Percentiles rank a stretch among this genome's conserved stretches.
Evolutionary conservation across 2,797 vertebrate species (phyloP).

Genomic region (Sardinella longiceps): DNA sequence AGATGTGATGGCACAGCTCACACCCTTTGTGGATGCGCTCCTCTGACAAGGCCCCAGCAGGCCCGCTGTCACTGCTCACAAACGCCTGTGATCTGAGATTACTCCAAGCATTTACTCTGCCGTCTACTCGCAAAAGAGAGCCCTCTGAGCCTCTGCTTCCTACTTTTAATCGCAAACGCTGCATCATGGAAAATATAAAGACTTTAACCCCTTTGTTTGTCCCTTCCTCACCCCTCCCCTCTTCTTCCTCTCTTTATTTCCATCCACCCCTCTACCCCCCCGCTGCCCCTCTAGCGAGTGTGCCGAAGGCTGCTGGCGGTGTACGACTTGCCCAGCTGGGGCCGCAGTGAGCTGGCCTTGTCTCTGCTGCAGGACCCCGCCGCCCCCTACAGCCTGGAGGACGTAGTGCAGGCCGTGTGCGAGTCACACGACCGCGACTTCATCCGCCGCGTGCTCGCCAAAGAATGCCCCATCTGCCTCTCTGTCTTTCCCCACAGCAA

Average conservation of each 20-base stretch:
- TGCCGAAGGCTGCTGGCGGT: conserved; percentile 84
- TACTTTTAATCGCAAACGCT: neutral
- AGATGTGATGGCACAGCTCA: neutral
- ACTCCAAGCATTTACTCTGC: neutral
- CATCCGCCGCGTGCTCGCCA: conserved; percentile 83
- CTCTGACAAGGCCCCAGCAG: neutral
- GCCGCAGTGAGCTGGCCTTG: conserved; percentile 86
- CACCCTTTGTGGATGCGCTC: neutral
- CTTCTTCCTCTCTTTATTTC: neutral
- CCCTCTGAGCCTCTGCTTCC: neutral
- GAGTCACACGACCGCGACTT: conserved; percentile 88
- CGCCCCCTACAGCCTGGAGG: conserved; percentile 81
- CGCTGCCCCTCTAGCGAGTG: conserved; percentile 68
- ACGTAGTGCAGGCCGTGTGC: conserved; percentile 86
- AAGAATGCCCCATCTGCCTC: conserved; percentile 89
- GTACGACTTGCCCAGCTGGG: conserved; percentile 87
- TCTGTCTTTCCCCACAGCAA: conserved; percentile 85
- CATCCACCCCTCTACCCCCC: neutral
- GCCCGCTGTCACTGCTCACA: neutral
- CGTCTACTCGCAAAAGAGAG: neutral
- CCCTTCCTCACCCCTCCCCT: neutral
- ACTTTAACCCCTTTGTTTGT: neutral
- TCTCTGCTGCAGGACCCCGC: conserved; percentile 81
- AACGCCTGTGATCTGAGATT: neutral
- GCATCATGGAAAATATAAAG: neutral